Conservation (phyloP, 1,140 invertebrate species). For the Latrodectus geometricus region DNA sequence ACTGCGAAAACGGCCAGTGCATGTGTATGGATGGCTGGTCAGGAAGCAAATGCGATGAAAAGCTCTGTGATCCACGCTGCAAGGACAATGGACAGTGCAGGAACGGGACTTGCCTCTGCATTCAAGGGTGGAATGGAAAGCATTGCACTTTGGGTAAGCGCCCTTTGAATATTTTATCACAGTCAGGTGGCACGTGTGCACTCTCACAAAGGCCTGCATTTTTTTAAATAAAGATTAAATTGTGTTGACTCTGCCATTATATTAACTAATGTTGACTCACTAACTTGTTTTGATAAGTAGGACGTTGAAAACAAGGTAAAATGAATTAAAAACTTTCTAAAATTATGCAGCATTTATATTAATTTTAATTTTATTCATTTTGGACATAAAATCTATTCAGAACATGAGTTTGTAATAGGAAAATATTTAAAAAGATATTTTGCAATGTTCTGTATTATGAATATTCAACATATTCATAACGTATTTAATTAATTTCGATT, state of each 20-base stretch:
- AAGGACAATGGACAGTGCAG: slow-evolving; percentile 95
- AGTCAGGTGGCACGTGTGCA: background rate
- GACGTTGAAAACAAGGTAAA: too few species aligned
- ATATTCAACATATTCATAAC: too few species aligned
- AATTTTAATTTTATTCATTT: too few species aligned
- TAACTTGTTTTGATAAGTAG: too few species aligned
- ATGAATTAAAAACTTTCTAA: too few species aligned
- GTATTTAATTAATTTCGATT: too few species aligned
- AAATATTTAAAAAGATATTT: too few species aligned
- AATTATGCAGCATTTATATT: too few species aligned
- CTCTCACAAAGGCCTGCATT: background rate
- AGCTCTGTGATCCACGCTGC: slow-evolving; percentile 89
- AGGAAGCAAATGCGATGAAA: slow-evolving; percentile 84
- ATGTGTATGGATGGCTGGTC: slow-evolving; percentile 90
- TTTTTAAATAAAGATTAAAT: background rate
- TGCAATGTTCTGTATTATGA: too few species aligned
- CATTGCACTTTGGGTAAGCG: slow-evolving; percentile 59
- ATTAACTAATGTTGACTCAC: too few species aligned
- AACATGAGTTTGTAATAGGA: too few species aligned
- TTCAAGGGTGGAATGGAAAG: slow-evolving; percentile 89
- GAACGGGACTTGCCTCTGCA: slow-evolving; percentile 96
- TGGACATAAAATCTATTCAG: too few species aligned
- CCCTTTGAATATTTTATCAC: background rate
- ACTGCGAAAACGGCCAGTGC: slow-evolving; percentile 90
- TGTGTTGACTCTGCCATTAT: background rate